phyloP scores from a whole-genome alignment of 2,113 vertebrate species.

The Aythya baeri region DNA sequence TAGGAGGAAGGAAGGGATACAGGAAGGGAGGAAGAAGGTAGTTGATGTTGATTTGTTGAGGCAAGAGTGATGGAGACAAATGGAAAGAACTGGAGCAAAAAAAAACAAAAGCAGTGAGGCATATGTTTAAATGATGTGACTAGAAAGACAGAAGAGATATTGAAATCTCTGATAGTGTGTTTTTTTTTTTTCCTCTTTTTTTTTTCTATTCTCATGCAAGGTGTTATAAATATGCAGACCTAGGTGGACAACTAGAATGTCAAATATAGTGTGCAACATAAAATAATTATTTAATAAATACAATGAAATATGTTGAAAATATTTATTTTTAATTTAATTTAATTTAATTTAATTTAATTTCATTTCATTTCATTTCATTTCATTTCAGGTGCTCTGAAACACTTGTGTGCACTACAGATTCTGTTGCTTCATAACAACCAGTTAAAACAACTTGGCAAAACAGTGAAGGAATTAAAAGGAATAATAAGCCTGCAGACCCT shows the following conservation, averaged over 20 bases:
- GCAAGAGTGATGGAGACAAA: not conserved
- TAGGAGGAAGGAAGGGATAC: not conserved
- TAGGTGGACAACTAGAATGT: not conserved
- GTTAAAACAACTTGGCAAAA: slow-evolving; percentile 68
- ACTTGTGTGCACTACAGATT: slow-evolving; percentile 67
- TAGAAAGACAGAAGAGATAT: not conserved
- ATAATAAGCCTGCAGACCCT: slow-evolving; percentile 76
- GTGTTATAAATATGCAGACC: not conserved
- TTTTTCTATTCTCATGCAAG: not conserved
- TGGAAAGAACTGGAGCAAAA: not conserved
- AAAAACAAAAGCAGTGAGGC: not conserved
- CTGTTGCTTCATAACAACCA: slow-evolving; percentile 82
- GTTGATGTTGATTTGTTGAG: not conserved
- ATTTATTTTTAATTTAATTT: not conserved
- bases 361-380: not conserved
- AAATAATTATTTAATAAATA: not conserved
- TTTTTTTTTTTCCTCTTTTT: not conserved
- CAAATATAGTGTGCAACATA: not conserved
- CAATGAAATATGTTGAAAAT: not conserved
- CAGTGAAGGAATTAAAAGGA: slow-evolving; percentile 79
- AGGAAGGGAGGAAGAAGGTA: not conserved
- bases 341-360: slow-evolving; percentile 11
- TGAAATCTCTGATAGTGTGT: not conserved
- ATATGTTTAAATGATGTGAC: not conserved
- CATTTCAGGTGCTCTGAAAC: slow-evolving; percentile 74